These are phyloP conservation scores for Antechinus stuartii DNA, from an alignment of 2,113 vertebrate species.

Conservation along the genomic window DNA sequence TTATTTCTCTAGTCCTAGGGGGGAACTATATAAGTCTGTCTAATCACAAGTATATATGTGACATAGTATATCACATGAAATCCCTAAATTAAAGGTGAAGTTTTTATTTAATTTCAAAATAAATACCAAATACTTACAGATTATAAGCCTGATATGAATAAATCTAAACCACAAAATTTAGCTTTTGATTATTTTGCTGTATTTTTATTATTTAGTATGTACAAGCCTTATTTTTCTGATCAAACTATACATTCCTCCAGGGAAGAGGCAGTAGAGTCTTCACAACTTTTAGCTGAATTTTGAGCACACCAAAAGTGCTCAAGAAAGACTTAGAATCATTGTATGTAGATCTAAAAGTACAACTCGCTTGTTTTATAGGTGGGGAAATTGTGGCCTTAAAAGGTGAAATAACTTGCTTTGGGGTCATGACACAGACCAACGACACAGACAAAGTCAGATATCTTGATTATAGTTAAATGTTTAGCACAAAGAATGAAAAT, in stretches of 20 bases:
- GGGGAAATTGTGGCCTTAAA: neutral
- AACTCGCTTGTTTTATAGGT: neutral
- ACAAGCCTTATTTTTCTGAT: slow-evolving; percentile 21
- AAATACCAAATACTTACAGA: slow-evolving; percentile 30
- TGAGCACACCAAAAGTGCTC: neutral
- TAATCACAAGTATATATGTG: neutral
- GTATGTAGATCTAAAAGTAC: neutral
- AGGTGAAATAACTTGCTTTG: neutral
- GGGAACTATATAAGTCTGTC: slow-evolving; percentile 20
- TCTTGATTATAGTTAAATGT: neutral
- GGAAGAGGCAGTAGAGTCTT: neutral
- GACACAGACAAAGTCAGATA: neutral
- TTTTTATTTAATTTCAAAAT: slow-evolving; percentile 45
- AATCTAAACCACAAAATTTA: slow-evolving; percentile 27
- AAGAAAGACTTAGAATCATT: slow-evolving; percentile 37
- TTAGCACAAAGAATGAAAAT: neutral
- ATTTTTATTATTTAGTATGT: neutral
- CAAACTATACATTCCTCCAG: slow-evolving; percentile 11
- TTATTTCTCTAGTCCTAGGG: slow-evolving; percentile 22
- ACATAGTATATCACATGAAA: slow-evolving; percentile 32
- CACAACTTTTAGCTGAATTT: slow-evolving; percentile 25
- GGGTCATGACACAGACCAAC: neutral
- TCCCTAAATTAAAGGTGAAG: neutral
- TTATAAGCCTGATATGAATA: slow-evolving; percentile 25
- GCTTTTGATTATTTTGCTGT: neutral